These are phyloP conservation scores for Lordiphosa fenestrarum DNA, from an alignment of 2,888 invertebrate genomes.

Conservation along the genomic window DNA sequence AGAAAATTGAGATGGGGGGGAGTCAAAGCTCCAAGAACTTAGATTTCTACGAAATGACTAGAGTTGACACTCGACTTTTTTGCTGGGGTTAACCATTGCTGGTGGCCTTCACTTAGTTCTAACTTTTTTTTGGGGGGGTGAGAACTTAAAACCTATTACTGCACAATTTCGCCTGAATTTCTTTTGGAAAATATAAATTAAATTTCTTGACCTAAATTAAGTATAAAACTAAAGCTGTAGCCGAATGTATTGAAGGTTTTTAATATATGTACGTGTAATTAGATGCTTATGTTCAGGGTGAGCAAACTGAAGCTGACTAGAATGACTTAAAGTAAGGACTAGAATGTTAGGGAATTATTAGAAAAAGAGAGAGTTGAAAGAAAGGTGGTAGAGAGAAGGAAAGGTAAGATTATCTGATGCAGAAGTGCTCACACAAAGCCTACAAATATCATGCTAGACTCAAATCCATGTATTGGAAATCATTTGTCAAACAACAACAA, in stretches of 20 bases:
- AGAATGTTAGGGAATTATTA: no score
- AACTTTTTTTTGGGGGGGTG: conserved; percentile 23
- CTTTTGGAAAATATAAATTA: no score
- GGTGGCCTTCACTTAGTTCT: conserved; percentile 37
- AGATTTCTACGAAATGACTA: conserved; percentile 70
- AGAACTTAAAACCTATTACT: conserved; percentile 71
- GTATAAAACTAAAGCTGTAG: conserved; percentile 49
- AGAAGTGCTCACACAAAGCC: no score
- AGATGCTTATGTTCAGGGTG: conserved; percentile 11
- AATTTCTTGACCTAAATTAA: conserved; percentile 23
- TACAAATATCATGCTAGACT: no score
- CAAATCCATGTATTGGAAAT: no score
- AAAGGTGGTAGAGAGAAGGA: neutral
- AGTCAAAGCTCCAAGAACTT: conserved; percentile 34
- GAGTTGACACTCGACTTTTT: conserved; percentile 77
- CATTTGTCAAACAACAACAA: no score
- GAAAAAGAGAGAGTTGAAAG: no score
- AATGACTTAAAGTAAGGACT: conserved; percentile 5
- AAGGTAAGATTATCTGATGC: neutral
- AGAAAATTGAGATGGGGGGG: neutral
- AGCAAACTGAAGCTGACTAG: conserved; percentile 22
- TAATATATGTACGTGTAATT: conserved; percentile 1
- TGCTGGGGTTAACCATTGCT: conserved; percentile 38
- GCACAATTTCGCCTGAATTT: conserved; percentile 78
- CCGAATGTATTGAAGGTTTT: conserved; percentile 34